Conservation (phyloP, 2,113 vertebrate genomes). For the Desmodus rotundus region DNA sequence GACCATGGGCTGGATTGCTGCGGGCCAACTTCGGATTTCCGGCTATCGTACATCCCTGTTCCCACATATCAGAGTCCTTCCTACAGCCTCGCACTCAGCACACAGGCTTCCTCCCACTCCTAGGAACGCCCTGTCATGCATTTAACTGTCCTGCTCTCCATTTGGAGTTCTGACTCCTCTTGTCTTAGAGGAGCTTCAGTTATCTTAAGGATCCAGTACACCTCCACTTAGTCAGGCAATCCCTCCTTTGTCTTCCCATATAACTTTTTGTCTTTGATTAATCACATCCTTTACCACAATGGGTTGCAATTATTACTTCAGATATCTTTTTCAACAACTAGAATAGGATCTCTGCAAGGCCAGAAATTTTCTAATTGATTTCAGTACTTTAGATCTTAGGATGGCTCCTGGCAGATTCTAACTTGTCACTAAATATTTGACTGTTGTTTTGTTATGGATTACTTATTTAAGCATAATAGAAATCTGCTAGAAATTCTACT, state of each 20-base stretch:
- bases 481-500: background rate
- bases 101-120: background rate
- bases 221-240: background rate
- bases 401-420: background rate
- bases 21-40: background rate
- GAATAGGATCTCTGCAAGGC: background rate
- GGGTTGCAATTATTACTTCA: background rate
- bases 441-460: background rate
- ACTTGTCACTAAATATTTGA: background rate
- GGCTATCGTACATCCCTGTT: background rate
- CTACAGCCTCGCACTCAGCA: background rate
- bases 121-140: fast-evolving
- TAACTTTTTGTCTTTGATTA: background rate
- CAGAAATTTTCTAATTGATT: background rate
- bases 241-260: background rate
- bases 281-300: background rate
- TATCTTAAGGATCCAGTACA: background rate
- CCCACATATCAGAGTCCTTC: too few relatives aligned
- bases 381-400: background rate
- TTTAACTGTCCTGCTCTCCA: background rate
- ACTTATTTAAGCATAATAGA: background rate
- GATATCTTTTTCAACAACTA: background rate
- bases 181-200: background rate
- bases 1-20: background rate
- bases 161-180: background rate